Conservation (phyloP, 2,113 vertebrate species). For the Mandrillus leucophaeus region DNA sequence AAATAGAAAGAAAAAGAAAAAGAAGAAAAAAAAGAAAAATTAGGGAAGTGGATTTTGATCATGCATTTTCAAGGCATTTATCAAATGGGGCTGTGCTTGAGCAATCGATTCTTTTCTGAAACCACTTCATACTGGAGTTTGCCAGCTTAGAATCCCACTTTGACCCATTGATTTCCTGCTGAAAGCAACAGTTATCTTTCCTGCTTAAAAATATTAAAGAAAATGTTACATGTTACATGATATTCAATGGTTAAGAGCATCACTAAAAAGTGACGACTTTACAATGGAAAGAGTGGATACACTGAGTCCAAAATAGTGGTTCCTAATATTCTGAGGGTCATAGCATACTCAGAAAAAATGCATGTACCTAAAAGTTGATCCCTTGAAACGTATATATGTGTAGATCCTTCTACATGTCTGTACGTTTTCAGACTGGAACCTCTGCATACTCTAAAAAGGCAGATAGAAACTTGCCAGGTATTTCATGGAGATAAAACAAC, state of each 20-base stretch:
- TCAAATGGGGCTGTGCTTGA: neutral
- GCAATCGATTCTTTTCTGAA: neutral
- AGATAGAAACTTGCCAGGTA: neutral
- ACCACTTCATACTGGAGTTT: neutral
- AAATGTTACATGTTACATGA: neutral
- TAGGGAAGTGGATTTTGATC: neutral
- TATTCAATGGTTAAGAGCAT: neutral
- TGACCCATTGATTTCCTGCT: neutral
- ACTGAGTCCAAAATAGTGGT: neutral
- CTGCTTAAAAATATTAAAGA: neutral
- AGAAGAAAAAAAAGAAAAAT: neutral
- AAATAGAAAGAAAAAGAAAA: too few species aligned
- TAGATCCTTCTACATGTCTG: neutral
- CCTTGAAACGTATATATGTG: neutral
- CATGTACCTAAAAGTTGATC: neutral
- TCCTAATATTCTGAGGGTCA: neutral
- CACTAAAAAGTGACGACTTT: neutral
- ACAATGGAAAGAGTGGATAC: neutral
- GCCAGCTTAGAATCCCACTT: neutral
- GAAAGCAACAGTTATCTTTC: neutral
- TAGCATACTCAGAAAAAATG: neutral
- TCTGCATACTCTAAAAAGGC: neutral
- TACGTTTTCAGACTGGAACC: neutral
- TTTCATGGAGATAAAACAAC: neutral
- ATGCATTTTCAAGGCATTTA: neutral